A percentile compares a stretch with the other conserved stretches of the same genome.
phyloP scores from a whole-genome alignment of 2,797 vertebrate genomes.

The Harpagifer antarcticus region DNA sequence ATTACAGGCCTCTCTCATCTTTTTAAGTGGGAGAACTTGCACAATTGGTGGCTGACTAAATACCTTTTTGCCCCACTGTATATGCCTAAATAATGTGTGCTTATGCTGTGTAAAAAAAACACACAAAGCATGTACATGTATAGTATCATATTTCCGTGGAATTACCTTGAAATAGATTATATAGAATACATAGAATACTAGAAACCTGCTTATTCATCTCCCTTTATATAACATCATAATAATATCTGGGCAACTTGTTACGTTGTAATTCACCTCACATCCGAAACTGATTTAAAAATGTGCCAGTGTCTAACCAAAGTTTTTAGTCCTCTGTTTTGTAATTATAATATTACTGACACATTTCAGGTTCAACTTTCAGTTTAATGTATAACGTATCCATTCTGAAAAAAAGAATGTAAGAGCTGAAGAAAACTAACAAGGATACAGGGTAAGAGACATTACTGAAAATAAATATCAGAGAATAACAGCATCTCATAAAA shows the following conservation, averaged over 20 bases:
- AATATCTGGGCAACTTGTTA: neutral
- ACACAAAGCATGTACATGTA: neutral
- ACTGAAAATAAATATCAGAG: no score
- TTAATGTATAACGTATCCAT: neutral
- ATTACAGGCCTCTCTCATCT: no score
- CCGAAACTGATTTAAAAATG: no score
- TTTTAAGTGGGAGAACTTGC: no score
- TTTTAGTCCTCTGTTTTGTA: slow-evolving; percentile 3
- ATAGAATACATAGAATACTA: neutral
- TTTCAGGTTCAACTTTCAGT: neutral
- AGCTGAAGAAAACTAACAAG: neutral
- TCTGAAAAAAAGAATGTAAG: neutral
- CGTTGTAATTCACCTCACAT: no score
- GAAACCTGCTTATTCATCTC: neutral
- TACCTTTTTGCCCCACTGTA: no score
- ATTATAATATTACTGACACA: slow-evolving; percentile 9
- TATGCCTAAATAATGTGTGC: neutral
- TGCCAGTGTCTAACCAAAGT: neutral
- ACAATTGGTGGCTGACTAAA: no score
- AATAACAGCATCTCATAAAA: neutral
- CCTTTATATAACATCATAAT: neutral
- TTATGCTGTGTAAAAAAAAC: neutral
- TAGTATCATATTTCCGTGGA: neutral
- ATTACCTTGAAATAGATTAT: neutral
- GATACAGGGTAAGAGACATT: neutral